Evolutionary conservation across 2,888 invertebrate species (phyloP), one percentile per base, ranked within the genome.

Genomic region (Neoaliturus tenellus): DNA sequence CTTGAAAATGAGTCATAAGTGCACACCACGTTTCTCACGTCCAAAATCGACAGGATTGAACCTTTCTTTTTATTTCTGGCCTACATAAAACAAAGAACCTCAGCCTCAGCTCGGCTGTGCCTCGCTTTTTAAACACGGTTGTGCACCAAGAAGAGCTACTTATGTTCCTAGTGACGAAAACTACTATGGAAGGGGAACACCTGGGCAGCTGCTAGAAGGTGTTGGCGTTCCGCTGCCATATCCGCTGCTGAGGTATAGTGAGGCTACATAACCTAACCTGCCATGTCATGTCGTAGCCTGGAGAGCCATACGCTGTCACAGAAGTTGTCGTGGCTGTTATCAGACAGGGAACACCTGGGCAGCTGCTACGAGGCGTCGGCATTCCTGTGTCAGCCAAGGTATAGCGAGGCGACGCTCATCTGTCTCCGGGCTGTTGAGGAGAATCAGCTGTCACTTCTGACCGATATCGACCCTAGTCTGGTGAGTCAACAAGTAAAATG

Each of bases 371-470:
- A 91, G 85, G 89, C 92, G 78, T 91, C 91, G 88, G 93, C 94
- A 23, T 94, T 93, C 89, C 89, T 95, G 83, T 91, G 93, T 71
- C 93, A 93, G 88, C 91, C 92, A 86, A 90, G 91, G 83, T 93
- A 93, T 89, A 92, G 93, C 17, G 93, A 93, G 87, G 93, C 94
- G 1, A 91, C 93, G 1, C 90, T 94, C 55, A 92, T 94, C 48
- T 94, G 94, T 88, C 90, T 95, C 62, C 91, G 92, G 87, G 94
- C 94, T 28, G 92, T 94, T 0, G 94, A 95, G 90, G 90, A 93
- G 78, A 93, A 93, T 89, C 93, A 94, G 87, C 92, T 92, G 31
- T 92, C 92, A 83, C 89, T 94, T 69, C 90, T 95, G 44, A 92
- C 93, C 12, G 94, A 94, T 89, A 93, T 95, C 81, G 92, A 94